phyloP scores from a whole-genome alignment of 1,140 invertebrate genomes.

The Diprion similis region DNA sequence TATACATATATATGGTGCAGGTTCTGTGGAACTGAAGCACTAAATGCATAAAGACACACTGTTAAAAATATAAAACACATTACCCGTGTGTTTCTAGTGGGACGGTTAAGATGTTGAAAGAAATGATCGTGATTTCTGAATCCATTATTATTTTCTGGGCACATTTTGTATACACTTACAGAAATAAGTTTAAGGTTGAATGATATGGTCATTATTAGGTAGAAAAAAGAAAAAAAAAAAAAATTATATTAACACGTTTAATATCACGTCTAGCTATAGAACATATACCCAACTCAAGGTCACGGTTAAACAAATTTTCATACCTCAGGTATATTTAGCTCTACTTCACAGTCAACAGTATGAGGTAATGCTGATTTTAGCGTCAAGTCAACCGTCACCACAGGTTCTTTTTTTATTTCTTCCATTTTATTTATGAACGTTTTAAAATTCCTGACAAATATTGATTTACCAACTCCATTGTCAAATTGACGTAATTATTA shows the following conservation, averaged over 20 bases:
- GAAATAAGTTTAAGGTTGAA: neutral
- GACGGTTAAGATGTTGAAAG: neutral
- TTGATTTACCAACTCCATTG: no score
- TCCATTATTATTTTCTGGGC: neutral
- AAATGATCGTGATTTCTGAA: neutral
- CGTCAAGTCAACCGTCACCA: neutral
- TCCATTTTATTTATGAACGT: neutral
- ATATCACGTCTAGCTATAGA: neutral
- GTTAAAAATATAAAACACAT: neutral
- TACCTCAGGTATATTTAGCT: neutral
- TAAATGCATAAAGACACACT: conserved; percentile 3
- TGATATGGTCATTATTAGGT: neutral
- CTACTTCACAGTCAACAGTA: neutral
- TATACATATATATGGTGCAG: neutral
- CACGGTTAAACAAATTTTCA: neutral
- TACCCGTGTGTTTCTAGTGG: neutral
- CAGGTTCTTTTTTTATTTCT: neutral
- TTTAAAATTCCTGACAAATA: no score
- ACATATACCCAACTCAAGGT: neutral
- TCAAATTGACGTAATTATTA: neutral
- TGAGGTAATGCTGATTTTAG: neutral
- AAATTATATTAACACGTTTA: neutral
- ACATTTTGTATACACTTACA: conserved; percentile 2
- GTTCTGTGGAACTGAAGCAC: neutral
- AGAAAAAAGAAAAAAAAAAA: neutral